A percentile compares a stretch with the other conserved stretches of the same genome.
Evolutionary conservation across 2,113 vertebrate species (phyloP).

Genomic region (Labrus mixtus): DNA sequence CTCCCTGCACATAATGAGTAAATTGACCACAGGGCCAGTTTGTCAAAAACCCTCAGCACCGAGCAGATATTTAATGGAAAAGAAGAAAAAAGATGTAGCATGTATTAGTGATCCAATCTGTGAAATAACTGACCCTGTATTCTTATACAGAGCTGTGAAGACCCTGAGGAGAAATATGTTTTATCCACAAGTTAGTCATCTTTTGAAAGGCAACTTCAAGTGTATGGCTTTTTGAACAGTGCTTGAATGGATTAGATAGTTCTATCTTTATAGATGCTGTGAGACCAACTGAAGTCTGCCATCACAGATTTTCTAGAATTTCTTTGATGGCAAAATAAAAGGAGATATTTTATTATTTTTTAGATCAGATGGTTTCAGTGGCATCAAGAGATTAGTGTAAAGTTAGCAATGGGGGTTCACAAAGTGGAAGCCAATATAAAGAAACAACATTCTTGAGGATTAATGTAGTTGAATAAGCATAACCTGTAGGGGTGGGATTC

Average conservation of each 20-base stretch:
- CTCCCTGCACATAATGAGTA: slow-evolving; percentile 20
- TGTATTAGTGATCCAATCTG: not conserved
- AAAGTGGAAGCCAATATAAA: not conserved
- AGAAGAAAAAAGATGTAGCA: not conserved
- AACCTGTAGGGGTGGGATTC: too few relatives aligned
- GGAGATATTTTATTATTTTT: not conserved
- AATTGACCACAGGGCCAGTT: slow-evolving; percentile 14
- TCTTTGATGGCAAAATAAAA: not conserved
- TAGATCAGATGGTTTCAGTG: not conserved
- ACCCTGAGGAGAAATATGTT: not conserved
- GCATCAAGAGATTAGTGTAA: not conserved
- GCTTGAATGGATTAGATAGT: not conserved
- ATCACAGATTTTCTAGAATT: not conserved
- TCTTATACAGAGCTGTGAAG: slow-evolving; percentile 2
- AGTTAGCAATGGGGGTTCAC: too few relatives aligned
- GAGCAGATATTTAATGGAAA: not conserved
- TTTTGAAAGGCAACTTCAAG: not conserved
- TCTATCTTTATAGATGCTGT: not conserved
- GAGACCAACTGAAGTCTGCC: not conserved
- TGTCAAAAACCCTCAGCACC: not conserved
- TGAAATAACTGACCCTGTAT: not conserved
- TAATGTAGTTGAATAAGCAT: not conserved
- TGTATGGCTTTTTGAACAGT: not conserved
- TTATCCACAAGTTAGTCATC: not conserved
- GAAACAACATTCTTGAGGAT: not conserved